Evolutionary conservation across 2,797 vertebrate genomes (phyloP).

Genomic region (Austrolebias charrua): DNA sequence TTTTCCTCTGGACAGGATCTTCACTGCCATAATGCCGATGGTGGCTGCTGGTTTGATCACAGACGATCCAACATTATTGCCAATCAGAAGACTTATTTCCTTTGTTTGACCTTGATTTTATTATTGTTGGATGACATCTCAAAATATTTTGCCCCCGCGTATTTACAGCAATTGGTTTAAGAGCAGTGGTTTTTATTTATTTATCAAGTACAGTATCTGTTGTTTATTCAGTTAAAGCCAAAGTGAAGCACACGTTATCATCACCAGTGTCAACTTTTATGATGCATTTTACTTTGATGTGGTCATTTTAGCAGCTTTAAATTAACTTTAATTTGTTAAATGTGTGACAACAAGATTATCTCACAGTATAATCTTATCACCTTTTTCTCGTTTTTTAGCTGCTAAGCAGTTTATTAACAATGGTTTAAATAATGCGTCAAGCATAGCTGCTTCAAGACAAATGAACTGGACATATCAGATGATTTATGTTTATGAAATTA

Average conservation of each 20-base stretch:
- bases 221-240: constrained; percentile 9
- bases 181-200: background rate
- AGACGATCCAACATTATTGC: constrained; percentile 91
- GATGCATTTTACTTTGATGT: constrained; percentile 5
- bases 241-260: background rate
- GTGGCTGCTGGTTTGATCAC: constrained; percentile 91
- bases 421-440: background rate
- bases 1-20: constrained; percentile 85
- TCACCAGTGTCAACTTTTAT: constrained; percentile 5
- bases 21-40: constrained; percentile 97
- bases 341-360: background rate
- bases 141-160: background rate
- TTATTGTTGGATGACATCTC: background rate
- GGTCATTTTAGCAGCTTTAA: constrained; percentile 18
- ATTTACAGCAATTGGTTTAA: background rate
- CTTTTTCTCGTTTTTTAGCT: background rate
- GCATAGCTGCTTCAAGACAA: background rate
- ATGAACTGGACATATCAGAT: constrained; percentile 3
- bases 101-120: constrained; percentile 78
- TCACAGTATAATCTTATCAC: background rate
- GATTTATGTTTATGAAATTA: constrained; percentile 3
- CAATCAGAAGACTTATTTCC: constrained; percentile 89
- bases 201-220: constrained; percentile 4
- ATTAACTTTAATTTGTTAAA: background rate
- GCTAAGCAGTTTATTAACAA: background rate